These are phyloP conservation scores for Stichodactyla mertensii DNA, from an alignment of 64 coral and sea anemone genomes.

Conservation along the genomic window DNA sequence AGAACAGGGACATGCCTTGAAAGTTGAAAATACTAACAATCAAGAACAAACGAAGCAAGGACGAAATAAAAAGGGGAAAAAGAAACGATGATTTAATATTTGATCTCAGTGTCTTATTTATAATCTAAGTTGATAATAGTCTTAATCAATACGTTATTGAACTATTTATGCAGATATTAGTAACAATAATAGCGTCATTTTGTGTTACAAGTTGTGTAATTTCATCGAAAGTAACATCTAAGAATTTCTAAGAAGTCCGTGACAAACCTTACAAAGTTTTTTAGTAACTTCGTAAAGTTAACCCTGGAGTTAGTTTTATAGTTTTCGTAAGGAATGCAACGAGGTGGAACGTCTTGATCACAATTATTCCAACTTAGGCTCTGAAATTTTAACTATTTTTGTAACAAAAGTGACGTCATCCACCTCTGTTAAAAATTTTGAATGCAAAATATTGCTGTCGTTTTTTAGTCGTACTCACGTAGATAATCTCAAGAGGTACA, in stretches of 20 bases:
- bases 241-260: too few species aligned
- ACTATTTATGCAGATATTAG: not conserved
- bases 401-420: too few species aligned
- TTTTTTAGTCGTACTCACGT: too few species aligned
- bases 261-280: too few species aligned
- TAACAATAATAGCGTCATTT: too few species aligned
- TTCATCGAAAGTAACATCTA: too few species aligned
- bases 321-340: not conserved
- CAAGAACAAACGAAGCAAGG: conserved; percentile 3
- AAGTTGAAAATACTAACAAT: conserved; percentile 16
- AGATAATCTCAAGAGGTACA: too few species aligned
- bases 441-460: too few species aligned
- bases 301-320: not conserved
- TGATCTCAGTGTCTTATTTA: not conserved
- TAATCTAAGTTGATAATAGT: not conserved
- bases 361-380: not conserved
- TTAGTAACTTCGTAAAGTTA: too few species aligned
- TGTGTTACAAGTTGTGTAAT: too few species aligned
- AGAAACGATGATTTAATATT: conserved; percentile 48
- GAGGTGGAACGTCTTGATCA: not conserved
- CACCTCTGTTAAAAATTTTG: too few species aligned
- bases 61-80: conserved; percentile 68
- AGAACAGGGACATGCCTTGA: conserved; percentile 74
- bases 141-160: not conserved
- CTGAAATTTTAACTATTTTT: not conserved